A percentile compares a stretch with the other conserved stretches of the same genome.
Evolutionary conservation across 2,113 vertebrate genomes (phyloP).

Genomic region (Cyanoramphus novaezelandiae): DNA sequence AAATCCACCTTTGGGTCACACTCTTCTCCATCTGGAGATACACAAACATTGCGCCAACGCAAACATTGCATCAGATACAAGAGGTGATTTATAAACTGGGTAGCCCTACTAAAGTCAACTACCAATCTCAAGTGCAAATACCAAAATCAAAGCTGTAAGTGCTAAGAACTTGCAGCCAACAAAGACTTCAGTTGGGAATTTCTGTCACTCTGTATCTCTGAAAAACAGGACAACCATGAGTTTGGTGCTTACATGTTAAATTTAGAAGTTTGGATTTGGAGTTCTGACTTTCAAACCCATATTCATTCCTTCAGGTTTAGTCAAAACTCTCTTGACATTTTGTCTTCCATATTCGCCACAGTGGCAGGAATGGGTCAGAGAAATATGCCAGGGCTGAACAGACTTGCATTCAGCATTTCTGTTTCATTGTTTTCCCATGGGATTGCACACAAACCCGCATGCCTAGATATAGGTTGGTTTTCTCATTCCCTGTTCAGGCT

Average conservation of each 20-base stretch:
- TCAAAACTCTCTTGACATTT: neutral
- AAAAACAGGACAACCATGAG: neutral
- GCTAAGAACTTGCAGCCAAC: neutral
- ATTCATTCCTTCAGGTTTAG: neutral
- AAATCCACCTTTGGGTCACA: constrained; percentile 50
- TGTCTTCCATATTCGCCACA: neutral
- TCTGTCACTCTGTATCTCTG: neutral
- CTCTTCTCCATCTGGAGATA: constrained; percentile 35
- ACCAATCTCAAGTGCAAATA: neutral
- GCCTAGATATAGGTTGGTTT: neutral
- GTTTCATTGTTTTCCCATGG: neutral
- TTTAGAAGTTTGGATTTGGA: neutral
- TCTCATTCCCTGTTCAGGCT: neutral
- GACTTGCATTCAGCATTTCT: neutral
- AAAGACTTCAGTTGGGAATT: neutral
- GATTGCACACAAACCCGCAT: neutral
- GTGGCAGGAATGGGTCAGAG: neutral
- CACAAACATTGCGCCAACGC: neutral
- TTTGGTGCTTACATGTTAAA: neutral
- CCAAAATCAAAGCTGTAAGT: neutral
- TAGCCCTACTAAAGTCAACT: constrained; percentile 4
- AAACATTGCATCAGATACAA: neutral
- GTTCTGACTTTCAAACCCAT: neutral
- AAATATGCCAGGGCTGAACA: neutral
- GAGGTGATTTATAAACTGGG: constrained; percentile 25